Percentiles rank a stretch among this genome's conserved stretches.
Conservation (phyloP, 2,888 invertebrate species). For the Tetheella fluctuosa region DNA sequence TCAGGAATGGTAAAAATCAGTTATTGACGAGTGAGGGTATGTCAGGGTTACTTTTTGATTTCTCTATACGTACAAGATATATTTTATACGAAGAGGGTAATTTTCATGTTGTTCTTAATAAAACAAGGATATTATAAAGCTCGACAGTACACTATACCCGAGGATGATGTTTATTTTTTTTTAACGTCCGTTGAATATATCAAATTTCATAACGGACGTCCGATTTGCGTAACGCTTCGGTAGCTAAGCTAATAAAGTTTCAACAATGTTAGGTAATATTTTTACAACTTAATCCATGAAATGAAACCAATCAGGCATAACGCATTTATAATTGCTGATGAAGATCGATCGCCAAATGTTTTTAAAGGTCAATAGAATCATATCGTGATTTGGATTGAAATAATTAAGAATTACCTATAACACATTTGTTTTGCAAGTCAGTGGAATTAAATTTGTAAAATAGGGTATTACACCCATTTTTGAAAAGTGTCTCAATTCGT, state of each 20-base stretch:
- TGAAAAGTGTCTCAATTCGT: too few species aligned
- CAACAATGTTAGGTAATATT: neutral
- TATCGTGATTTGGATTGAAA: too few species aligned
- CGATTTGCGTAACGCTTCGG: neutral
- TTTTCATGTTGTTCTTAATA: too few species aligned
- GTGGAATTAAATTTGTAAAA: too few species aligned
- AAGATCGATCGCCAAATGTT: neutral
- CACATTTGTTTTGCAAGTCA: too few species aligned
- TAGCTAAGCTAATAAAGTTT: neutral
- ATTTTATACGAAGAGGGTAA: too few species aligned
- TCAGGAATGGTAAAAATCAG: too few species aligned
- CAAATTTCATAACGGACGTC: slow-evolving; percentile 4
- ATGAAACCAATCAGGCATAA: neutral
- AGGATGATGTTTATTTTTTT: neutral
- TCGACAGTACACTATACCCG: neutral
- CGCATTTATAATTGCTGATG: neutral
- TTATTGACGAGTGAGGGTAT: too few species aligned
- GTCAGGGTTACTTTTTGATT: too few species aligned
- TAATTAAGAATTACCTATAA: too few species aligned
- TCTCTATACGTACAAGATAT: too few species aligned
- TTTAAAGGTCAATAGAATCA: neutral
- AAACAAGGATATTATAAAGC: neutral
- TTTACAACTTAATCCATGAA: neutral
- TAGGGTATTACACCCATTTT: too few species aligned
- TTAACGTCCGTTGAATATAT: neutral